phyloP scores from a whole-genome alignment of 2,113 vertebrate genomes.

The Eira barbara region DNA sequence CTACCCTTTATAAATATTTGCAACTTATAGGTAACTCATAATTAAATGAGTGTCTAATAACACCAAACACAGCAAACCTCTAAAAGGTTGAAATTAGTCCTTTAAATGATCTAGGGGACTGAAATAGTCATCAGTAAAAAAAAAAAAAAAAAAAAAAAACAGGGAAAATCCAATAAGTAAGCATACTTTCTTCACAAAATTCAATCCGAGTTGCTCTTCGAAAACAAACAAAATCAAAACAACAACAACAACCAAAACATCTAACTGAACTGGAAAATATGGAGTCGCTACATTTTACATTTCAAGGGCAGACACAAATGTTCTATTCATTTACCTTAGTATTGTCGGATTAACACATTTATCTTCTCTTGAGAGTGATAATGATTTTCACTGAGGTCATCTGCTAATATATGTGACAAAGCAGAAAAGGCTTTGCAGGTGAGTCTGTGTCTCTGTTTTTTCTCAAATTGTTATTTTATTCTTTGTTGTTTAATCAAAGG shows the following conservation, averaged over 20 bases:
- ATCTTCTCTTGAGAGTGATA: neutral
- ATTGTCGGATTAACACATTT: neutral
- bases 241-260: neutral
- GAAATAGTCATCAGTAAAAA: neutral
- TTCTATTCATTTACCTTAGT: neutral
- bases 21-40: neutral
- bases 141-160: neutral
- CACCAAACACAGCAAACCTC: neutral
- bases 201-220: neutral
- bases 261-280: neutral
- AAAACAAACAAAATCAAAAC: neutral
- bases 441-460: neutral
- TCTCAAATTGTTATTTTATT: neutral
- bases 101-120: neutral
- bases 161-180: neutral
- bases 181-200: neutral
- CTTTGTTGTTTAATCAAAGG: neutral
- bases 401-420: neutral
- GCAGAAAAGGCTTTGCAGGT: neutral
- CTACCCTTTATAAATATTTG: neutral
- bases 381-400: neutral
- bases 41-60: constrained; percentile 16
- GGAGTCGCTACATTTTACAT: neutral
- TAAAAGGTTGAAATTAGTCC: neutral
- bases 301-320: neutral